Percentiles rank a stretch among this genome's conserved stretches.
phyloP scores from a whole-genome alignment of 2,113 vertebrate species.

The Leuciscus idus region DNA sequence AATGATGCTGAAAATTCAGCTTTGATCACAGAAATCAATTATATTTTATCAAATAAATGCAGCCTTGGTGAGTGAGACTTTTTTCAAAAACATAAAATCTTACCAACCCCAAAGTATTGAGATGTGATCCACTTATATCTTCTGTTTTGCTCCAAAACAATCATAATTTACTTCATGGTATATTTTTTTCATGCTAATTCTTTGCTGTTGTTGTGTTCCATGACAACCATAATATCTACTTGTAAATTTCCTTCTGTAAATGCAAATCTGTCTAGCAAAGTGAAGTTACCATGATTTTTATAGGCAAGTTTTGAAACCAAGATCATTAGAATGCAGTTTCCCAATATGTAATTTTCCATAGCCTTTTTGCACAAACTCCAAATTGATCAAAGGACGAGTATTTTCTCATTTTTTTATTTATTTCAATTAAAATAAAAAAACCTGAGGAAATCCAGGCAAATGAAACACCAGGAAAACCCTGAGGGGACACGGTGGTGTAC shows the following conservation, averaged over 20 bases:
- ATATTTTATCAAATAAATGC: neutral
- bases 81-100: neutral
- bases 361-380: neutral
- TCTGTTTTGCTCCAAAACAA: neutral
- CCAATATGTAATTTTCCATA: neutral
- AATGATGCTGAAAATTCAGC: neutral
- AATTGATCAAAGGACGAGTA: neutral
- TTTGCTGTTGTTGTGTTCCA: neutral
- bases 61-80: neutral
- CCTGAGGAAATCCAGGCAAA: constrained; percentile 37
- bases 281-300: neutral
- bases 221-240: neutral
- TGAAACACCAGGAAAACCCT: constrained; percentile 27
- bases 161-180: neutral
- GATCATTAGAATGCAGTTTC: neutral
- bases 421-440: constrained; percentile 56
- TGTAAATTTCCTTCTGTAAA: neutral
- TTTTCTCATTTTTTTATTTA: neutral
- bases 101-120: neutral
- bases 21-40: neutral
- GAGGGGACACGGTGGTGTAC: constrained; percentile 13
- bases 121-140: neutral
- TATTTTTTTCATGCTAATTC: neutral
- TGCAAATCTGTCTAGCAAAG: neutral
- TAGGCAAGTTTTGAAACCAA: neutral